phyloP scores from a whole-genome alignment of 2,113 vertebrate genomes.

The Zapus hudsonius region DNA sequence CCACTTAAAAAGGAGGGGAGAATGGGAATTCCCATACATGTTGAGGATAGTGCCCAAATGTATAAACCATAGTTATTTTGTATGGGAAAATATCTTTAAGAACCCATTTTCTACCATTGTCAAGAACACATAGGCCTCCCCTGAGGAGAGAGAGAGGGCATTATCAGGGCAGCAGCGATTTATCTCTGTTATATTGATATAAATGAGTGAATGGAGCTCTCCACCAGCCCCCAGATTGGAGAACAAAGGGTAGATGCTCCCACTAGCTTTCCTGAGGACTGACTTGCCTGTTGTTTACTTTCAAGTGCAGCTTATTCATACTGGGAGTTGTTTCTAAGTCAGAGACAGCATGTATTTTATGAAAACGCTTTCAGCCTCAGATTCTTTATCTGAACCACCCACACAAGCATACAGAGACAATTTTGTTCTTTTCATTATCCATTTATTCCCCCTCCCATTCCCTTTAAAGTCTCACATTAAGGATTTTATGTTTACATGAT shows the following conservation, averaged over 20 bases:
- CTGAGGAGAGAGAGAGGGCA: neutral
- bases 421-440: conserved; percentile 44
- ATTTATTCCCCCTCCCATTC: neutral
- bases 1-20: too few relatives aligned
- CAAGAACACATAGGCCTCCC: neutral
- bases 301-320: conserved; percentile 45
- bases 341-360: conserved; percentile 23
- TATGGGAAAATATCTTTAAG: conserved; percentile 4
- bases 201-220: neutral
- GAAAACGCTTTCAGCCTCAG: conserved; percentile 33
- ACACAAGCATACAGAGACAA: neutral
- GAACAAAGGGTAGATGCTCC: conserved; percentile 53
- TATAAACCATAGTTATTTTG: neutral
- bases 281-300: conserved; percentile 7
- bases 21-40: too few relatives aligned
- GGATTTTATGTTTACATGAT: conserved; percentile 44
- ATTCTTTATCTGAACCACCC: conserved; percentile 22
- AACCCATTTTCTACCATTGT: neutral
- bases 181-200: neutral
- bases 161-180: neutral
- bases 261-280: neutral
- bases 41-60: too few relatives aligned
- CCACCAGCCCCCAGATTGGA: neutral
- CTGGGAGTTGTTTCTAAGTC: conserved; percentile 27
- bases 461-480: conserved; percentile 60